phyloP scores from a whole-genome alignment of 2,888 invertebrate species.

The Lepidocyrtinus sp. region DNA sequence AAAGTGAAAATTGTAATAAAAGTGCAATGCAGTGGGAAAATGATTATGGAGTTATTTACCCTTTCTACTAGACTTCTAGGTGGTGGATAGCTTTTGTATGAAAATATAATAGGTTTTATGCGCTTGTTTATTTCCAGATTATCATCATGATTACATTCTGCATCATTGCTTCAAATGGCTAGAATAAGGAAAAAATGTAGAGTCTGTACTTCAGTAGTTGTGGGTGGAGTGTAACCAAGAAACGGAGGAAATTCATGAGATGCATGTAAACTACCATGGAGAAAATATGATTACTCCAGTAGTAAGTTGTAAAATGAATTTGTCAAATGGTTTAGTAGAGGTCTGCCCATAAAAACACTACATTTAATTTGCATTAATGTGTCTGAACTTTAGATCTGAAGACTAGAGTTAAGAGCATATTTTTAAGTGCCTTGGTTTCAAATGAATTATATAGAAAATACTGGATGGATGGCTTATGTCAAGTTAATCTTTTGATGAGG shows the following conservation, averaged over 20 bases:
- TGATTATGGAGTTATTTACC: constrained; percentile 12
- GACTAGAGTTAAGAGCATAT: no score
- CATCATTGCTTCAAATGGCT: no score
- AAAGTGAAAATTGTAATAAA: constrained; percentile 42
- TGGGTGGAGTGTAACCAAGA: background rate
- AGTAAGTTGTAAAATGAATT: background rate
- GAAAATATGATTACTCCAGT: background rate
- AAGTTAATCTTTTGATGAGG: background rate
- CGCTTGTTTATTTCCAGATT: background rate
- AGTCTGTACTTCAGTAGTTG: background rate
- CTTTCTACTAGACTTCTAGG: constrained; percentile 3
- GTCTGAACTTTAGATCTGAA: no score
- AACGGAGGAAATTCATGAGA: background rate
- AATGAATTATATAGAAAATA: no score
- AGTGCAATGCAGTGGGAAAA: constrained; percentile 25
- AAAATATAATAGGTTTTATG: background rate
- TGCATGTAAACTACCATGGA: constrained; percentile 5
- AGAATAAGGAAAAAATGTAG: background rate
- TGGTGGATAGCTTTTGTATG: background rate
- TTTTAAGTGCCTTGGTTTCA: no score
- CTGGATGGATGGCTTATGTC: no score
- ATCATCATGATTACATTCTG: background rate
- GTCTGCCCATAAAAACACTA: background rate
- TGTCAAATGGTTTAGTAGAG: background rate
- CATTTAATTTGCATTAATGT: constrained; percentile 11